Percentiles rank a stretch among this genome's conserved stretches.
Conservation (phyloP, 1,140 invertebrate genomes). For the Ceratoteleas bidentatus region DNA sequence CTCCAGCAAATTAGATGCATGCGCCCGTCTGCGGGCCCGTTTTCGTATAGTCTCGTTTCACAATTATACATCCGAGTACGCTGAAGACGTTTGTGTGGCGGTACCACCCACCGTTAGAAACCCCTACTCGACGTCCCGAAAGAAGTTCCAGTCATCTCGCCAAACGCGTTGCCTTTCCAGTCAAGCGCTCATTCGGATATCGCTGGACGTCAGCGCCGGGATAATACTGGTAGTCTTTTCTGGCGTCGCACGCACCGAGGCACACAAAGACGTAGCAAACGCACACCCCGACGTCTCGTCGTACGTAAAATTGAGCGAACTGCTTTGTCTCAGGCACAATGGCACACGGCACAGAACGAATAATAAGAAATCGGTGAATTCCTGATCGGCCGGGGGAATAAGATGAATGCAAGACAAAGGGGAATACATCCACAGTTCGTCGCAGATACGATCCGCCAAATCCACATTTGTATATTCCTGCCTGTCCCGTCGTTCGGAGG, state of each 20-base stretch:
- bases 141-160: slow-evolving; percentile 50
- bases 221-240: slow-evolving; percentile 69
- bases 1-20: slow-evolving; percentile 51
- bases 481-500: slow-evolving; percentile 42
- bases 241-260: slow-evolving; percentile 11
- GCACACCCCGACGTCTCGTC: background rate
- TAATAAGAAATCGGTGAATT: slow-evolving; percentile 76
- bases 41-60: slow-evolving; percentile 32
- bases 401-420: slow-evolving; percentile 73
- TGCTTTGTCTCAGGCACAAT: slow-evolving; percentile 75
- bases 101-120: slow-evolving; percentile 56
- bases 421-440: slow-evolving; percentile 69
- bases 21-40: slow-evolving; percentile 12
- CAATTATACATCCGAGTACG: slow-evolving; percentile 56
- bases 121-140: slow-evolving; percentile 21
- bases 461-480: slow-evolving; percentile 77
- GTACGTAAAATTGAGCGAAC: slow-evolving; percentile 18
- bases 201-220: slow-evolving; percentile 70
- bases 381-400: slow-evolving; percentile 63
- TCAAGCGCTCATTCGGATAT: slow-evolving; percentile 75
- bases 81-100: slow-evolving; percentile 32
- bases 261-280: slow-evolving; percentile 8
- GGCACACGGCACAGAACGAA: slow-evolving; percentile 66
- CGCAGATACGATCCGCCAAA: slow-evolving; percentile 73
- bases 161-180: slow-evolving; percentile 66